Percentiles rank a stretch among this genome's conserved stretches.
Conservation (phyloP, 2,797 vertebrate genomes). For the Synanceia verrucosa region DNA sequence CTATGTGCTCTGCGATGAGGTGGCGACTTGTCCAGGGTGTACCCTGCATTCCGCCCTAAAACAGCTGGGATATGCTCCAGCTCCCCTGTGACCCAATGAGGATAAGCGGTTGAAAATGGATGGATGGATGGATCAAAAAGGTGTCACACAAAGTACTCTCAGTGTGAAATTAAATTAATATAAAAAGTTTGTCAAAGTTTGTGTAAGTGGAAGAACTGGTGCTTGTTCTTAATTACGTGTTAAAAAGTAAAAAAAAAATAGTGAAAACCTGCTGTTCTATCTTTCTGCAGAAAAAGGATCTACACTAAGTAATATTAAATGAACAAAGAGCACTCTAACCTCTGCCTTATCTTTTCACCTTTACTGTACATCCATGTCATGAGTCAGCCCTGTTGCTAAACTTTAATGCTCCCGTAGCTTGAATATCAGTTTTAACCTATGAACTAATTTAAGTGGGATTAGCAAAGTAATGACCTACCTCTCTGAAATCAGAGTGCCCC, state of each 20-base stretch:
- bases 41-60: no score
- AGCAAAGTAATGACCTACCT: slow-evolving; percentile 53
- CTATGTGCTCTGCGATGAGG: no score
- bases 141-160: neutral
- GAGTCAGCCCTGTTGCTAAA: neutral
- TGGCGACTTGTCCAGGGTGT: no score
- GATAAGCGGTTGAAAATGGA: no score
- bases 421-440: slow-evolving; percentile 60
- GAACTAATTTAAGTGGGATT: slow-evolving; percentile 58
- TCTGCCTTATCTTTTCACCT: neutral
- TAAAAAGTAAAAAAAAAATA: slow-evolving; percentile 7
- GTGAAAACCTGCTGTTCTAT: neutral
- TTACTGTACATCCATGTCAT: neutral
- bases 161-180: slow-evolving; percentile 19
- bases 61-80: no score
- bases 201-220: neutral
- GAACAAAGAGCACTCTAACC: slow-evolving; percentile 16
- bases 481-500: slow-evolving; percentile 45
- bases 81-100: no score
- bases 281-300: neutral
- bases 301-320: neutral
- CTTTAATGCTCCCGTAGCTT: slow-evolving; percentile 11
- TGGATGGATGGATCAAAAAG: slow-evolving; percentile 18
- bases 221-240: slow-evolving; percentile 14
- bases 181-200: slow-evolving; percentile 7